phyloP scores from a whole-genome alignment of 2,113 vertebrate genomes.

The Gopherus flavomarginatus region DNA sequence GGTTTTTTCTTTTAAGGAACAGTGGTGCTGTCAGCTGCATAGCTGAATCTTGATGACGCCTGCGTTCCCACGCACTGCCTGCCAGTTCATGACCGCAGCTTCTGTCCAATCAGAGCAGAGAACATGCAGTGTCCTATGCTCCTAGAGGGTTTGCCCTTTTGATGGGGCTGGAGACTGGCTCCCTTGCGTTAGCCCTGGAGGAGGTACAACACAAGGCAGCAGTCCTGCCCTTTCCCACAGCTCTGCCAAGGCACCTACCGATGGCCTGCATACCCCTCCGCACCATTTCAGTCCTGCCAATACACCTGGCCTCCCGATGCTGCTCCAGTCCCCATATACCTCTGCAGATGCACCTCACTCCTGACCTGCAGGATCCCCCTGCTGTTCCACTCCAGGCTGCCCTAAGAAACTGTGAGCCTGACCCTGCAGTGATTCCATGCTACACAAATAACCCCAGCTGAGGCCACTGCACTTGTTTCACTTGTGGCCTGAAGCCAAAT shows the following conservation, averaged over 20 bases:
- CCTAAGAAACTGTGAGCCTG: background rate
- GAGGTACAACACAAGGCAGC: background rate
- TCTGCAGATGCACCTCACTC: background rate
- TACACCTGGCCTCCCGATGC: background rate
- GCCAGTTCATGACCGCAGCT: background rate
- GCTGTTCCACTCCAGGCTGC: background rate
- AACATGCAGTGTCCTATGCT: background rate
- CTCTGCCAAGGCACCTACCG: background rate
- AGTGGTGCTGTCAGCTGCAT: background rate
- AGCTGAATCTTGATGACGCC: background rate
- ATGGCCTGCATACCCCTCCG: too few species aligned
- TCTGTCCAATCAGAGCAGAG: background rate
- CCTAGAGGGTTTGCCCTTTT: background rate
- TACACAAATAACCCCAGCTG: background rate
- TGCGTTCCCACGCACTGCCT: background rate
- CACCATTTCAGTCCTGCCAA: background rate
- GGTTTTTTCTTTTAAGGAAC: background rate
- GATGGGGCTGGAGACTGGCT: background rate
- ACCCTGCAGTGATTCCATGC: background rate
- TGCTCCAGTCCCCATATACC: background rate
- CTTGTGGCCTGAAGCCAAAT: background rate
- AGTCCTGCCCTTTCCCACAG: rapidly evolving
- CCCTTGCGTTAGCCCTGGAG: background rate
- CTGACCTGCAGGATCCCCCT: background rate
- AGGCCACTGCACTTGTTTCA: background rate